These are phyloP conservation scores for Diuraphis noxia DNA, from an alignment of 1,140 invertebrate genomes.

Conservation along the genomic window DNA sequence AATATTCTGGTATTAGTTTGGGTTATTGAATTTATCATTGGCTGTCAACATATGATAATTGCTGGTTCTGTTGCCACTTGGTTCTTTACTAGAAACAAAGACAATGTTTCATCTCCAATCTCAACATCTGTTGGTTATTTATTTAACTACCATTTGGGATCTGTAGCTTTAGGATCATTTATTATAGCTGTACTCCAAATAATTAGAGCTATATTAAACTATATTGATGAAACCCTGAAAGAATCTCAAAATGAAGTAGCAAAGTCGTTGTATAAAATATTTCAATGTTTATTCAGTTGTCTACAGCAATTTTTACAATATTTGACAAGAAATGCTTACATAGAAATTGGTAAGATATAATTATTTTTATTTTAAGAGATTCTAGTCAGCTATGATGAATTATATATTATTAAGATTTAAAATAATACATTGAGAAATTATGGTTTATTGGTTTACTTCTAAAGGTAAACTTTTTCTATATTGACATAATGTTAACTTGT, in stretches of 20 bases:
- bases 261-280: constrained; percentile 64
- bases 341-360: constrained; percentile 69
- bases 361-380: background rate
- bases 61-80: constrained; percentile 75
- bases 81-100: constrained; percentile 79
- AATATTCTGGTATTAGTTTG: constrained; percentile 74
- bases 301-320: constrained; percentile 76
- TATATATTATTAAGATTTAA: background rate
- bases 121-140: constrained; percentile 65
- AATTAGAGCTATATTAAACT: constrained; percentile 65
- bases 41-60: constrained; percentile 77
- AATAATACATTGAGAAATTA: too few species aligned
- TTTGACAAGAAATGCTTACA: constrained; percentile 77
- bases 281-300: constrained; percentile 74
- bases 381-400: background rate
- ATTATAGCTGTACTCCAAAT: constrained; percentile 74
- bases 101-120: constrained; percentile 66
- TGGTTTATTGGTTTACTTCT: background rate
- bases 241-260: constrained; percentile 61
- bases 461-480: background rate
- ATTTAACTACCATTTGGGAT: constrained; percentile 74
- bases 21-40: constrained; percentile 73
- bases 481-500: background rate
- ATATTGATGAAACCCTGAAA: constrained; percentile 60
- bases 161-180: constrained; percentile 76